phyloP scores from a whole-genome alignment of 2,797 vertebrate genomes.

The Harpagifer antarcticus region DNA sequence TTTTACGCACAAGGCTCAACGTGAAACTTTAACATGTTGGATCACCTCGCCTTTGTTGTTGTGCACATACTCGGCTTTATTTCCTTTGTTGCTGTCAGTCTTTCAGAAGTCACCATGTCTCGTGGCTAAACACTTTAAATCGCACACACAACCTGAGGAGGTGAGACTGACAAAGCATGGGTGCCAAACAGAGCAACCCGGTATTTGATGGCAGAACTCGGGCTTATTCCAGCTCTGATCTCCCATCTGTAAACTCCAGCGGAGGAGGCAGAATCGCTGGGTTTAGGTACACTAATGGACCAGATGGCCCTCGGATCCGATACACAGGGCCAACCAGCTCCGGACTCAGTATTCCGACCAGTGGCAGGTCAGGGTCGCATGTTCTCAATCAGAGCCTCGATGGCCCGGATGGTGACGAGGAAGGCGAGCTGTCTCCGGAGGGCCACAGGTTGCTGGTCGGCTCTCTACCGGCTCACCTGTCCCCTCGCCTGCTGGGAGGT shows the following conservation, averaged over 20 bases:
- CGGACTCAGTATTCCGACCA: slow-evolving; percentile 87
- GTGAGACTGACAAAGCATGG: slow-evolving; percentile 80
- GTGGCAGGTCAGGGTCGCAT: slow-evolving; percentile 87
- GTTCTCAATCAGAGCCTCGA: slow-evolving; percentile 84
- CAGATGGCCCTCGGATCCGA: slow-evolving; percentile 80
- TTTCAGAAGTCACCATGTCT: slow-evolving; percentile 60
- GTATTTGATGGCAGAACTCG: slow-evolving; percentile 89
- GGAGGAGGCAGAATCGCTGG: slow-evolving; percentile 82
- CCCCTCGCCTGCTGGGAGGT: slow-evolving; percentile 95
- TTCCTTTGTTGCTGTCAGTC: slow-evolving; percentile 50
- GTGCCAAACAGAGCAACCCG: slow-evolving; percentile 91
- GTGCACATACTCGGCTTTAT: slow-evolving; percentile 9
- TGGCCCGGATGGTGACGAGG: slow-evolving; percentile 77
- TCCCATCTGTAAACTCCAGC: slow-evolving; percentile 85
- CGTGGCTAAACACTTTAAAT: slow-evolving; percentile 53
- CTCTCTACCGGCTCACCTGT: slow-evolving; percentile 94
- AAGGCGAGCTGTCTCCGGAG: slow-evolving; percentile 78
- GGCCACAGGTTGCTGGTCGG: slow-evolving; percentile 92
- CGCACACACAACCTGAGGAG: slow-evolving; percentile 18
- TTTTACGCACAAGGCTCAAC: slow-evolving; percentile 68
- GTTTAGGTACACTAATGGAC: slow-evolving; percentile 82
- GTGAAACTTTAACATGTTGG: slow-evolving; percentile 65
- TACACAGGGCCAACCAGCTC: slow-evolving; percentile 76
- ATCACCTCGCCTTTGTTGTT: slow-evolving; percentile 20
- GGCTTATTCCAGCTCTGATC: slow-evolving; percentile 93